A percentile compares a stretch with the other conserved stretches of the same genome.
Conservation (phyloP, 1,140 invertebrate genomes). For the Cephus cinctus region DNA sequence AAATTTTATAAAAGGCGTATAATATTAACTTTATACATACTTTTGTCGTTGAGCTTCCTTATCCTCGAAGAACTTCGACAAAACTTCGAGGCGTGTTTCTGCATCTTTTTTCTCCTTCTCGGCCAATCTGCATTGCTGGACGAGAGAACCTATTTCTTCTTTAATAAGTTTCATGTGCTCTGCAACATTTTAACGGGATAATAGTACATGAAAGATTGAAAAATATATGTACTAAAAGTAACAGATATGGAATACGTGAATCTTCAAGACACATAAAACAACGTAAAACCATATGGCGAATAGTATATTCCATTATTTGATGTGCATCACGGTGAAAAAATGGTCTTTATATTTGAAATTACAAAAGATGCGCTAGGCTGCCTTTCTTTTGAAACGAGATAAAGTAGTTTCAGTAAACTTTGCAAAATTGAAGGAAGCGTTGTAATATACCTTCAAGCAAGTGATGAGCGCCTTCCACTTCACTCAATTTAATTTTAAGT, state of each 20-base stretch:
- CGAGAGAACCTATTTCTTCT: conserved; percentile 58
- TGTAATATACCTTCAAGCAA: conserved; percentile 46
- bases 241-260: too few species aligned
- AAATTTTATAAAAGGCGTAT: conserved; percentile 8
- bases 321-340: too few species aligned
- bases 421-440: too few species aligned
- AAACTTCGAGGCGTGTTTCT: conserved; percentile 77
- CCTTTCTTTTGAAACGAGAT: too few species aligned
- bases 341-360: too few species aligned
- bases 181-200: conserved; percentile 27
- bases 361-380: too few species aligned
- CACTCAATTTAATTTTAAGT: conserved; percentile 45
- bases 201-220: too few species aligned
- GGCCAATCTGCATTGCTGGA: conserved; percentile 67
- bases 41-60: conserved; percentile 83
- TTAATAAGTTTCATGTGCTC: conserved; percentile 51
- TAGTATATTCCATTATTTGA: too few species aligned
- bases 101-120: conserved; percentile 79
- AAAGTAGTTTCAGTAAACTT: too few species aligned
- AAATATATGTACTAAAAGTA: conserved; percentile 2
- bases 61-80: conserved; percentile 86
- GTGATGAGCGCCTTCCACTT: conserved; percentile 48
- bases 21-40: conserved; percentile 60
- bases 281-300: too few species aligned
- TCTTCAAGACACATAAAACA: too few species aligned